phyloP scores from a whole-genome alignment of 2,113 vertebrate species.

The Rhizomys pruinosus region DNA sequence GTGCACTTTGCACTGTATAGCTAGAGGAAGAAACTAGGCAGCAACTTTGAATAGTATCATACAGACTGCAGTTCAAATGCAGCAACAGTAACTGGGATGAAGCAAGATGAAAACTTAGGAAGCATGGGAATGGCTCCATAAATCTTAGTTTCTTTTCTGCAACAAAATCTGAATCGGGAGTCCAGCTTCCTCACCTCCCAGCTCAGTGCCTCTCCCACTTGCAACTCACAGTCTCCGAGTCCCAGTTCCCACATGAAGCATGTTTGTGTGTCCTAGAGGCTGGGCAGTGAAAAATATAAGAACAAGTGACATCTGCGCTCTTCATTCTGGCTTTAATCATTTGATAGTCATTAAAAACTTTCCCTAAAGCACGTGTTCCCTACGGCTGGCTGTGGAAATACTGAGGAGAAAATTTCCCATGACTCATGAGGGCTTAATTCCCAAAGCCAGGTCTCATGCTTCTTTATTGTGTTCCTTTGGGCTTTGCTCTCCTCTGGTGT shows the following conservation, averaged over 20 bases:
- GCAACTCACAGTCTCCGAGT: neutral
- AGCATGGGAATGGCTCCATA: neutral
- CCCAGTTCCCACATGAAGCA: neutral
- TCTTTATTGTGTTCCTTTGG: neutral
- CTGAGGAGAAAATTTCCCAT: neutral
- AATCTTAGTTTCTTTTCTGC: neutral
- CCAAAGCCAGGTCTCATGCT: neutral
- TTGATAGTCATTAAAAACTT: constrained; percentile 17
- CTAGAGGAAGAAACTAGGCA: neutral
- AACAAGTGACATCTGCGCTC: neutral
- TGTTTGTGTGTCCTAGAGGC: neutral
- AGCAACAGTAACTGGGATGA: neutral
- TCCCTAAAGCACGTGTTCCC: neutral
- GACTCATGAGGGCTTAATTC: neutral
- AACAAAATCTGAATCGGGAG: neutral
- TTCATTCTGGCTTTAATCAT: neutral
- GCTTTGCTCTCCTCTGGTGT: neutral
- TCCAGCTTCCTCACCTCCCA: neutral
- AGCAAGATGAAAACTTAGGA: neutral
- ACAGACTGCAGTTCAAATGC: neutral
- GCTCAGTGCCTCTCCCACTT: neutral
- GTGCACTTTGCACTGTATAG: too few relatives aligned
- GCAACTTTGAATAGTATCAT: neutral
- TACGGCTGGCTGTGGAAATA: neutral
- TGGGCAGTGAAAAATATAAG: neutral